These are phyloP conservation scores for Thamnophis elegans DNA, from an alignment of 2,797 vertebrate species.

Conservation along the genomic window DNA sequence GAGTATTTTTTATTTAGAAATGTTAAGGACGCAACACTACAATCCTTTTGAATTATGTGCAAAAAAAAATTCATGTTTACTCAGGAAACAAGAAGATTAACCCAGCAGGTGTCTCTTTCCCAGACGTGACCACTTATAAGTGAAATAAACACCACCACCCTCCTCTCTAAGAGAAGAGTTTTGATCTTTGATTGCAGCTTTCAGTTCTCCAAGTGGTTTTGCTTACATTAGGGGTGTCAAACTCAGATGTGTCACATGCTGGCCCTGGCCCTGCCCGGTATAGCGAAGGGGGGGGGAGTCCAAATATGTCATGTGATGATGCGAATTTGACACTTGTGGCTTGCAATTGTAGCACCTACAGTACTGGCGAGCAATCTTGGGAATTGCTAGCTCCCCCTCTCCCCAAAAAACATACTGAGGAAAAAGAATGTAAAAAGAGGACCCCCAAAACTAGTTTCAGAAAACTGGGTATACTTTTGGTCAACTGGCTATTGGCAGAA, in stretches of 20 bases:
- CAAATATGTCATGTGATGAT: too few relatives aligned
- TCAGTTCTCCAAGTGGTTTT: neutral
- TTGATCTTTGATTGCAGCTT: neutral
- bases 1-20: conserved; percentile 59
- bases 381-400: neutral
- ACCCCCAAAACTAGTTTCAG: neutral
- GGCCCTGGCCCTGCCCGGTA: too few relatives aligned
- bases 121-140: conserved; percentile 57
- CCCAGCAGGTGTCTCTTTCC: conserved; percentile 63
- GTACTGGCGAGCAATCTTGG: neutral
- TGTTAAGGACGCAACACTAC: conserved; percentile 39
- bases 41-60: conserved; percentile 39
- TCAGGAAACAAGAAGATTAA: conserved; percentile 64
- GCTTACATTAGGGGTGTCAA: neutral
- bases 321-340: too few relatives aligned
- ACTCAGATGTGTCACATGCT: too few relatives aligned
- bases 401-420: neutral
- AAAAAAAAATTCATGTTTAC: conserved; percentile 44
- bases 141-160: conserved; percentile 14
- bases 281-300: too few relatives aligned
- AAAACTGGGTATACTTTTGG: neutral
- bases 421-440: neutral
- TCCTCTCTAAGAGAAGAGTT: neutral
- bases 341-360: neutral
- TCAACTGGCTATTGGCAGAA: neutral